Evolutionary conservation across 1,140 invertebrate genomes (phyloP), one percentile per base, ranked within the genome.

Genomic region (Laupala kohalensis): DNA sequence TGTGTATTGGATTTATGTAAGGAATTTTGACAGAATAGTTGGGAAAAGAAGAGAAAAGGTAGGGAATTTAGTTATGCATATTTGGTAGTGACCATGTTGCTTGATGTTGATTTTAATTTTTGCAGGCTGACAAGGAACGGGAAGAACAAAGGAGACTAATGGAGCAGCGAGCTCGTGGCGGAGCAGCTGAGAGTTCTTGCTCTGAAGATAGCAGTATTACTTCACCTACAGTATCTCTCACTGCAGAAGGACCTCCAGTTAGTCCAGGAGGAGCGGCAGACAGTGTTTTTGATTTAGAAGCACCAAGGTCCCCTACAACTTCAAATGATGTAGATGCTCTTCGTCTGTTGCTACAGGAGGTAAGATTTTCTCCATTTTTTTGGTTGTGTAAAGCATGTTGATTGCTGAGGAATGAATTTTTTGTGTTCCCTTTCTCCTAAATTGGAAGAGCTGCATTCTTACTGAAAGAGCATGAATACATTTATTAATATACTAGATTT

Each of bases 101-200:
- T n/a, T n/a, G n/a, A n/a, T n/a, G n/a, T n/a, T n/a, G n/a, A n/a
- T n/a, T n/a, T n/a, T n/a, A n/a, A n/a, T n/a, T n/a, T 19, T 53
- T 73, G 13, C 87, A 93, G 80, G 94, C 94, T 4, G 94, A 96
- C 81, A 88, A 86, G 74, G 93, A 96, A 76, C 86, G 93, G 73
- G 92, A 94, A 77, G 90, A 91, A 76, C 77, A 79, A 24, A 74
- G 81, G 37, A 75, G 78, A 70, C 78, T 78, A 37, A 71, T 79
- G 73, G 79, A 80, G 73, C 75, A 73, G 15, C 73, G 37, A 30
- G 37, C 19, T 13, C 37, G 37, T 19, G 19, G 37, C 19, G 37
- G 37, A 2, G 37, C 72, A 5, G 64, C 69, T 3, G 69, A 71
- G 19, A 68, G 71, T 19, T 19, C 64, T 19, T 65, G 37, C 24